Conservation (phyloP, 1,140 invertebrate species). For the Tetramorium parvispinum region DNA sequence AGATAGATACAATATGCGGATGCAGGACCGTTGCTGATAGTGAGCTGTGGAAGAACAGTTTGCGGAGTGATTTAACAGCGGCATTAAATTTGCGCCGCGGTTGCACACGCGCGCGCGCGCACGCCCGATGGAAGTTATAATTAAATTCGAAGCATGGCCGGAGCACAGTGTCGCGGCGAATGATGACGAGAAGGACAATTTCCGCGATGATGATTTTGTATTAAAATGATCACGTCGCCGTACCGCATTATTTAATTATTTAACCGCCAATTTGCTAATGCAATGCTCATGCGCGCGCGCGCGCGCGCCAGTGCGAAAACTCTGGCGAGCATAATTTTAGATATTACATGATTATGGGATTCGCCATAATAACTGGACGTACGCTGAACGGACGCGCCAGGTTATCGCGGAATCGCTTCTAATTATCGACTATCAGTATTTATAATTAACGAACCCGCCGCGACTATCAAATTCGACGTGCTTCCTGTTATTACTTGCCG, state of each 20-base stretch:
- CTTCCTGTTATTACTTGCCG: constrained; percentile 48
- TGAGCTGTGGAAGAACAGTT: constrained; percentile 22
- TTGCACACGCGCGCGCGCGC: constrained; percentile 4
- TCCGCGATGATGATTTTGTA: constrained; percentile 39
- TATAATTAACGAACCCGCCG: constrained; percentile 60
- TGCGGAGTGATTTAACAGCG: constrained; percentile 52
- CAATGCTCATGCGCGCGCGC: constrained; percentile 16
- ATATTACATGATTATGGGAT: constrained; percentile 60
- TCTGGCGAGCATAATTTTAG: constrained; percentile 56
- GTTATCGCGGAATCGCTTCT: constrained; percentile 45
- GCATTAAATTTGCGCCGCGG: constrained; percentile 49
- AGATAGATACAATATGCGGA: constrained; percentile 15
- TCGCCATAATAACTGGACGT: constrained; percentile 28
- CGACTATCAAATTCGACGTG: constrained; percentile 61
- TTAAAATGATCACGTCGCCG: constrained; percentile 64
- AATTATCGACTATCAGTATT: constrained; percentile 62
- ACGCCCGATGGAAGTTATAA: constrained; percentile 44
- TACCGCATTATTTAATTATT: constrained; percentile 62
- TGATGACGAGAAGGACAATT: constrained; percentile 54
- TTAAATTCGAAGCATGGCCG: constrained; percentile 35
- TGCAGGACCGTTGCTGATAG: background rate
- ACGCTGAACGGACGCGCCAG: constrained; percentile 20
- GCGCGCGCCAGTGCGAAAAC: constrained; percentile 48
- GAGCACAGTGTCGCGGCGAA: constrained; percentile 18
- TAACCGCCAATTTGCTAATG: constrained; percentile 66